Evolutionary conservation across 2,797 vertebrate species (phyloP).

Genomic region (Muscicapa comitata): DNA sequence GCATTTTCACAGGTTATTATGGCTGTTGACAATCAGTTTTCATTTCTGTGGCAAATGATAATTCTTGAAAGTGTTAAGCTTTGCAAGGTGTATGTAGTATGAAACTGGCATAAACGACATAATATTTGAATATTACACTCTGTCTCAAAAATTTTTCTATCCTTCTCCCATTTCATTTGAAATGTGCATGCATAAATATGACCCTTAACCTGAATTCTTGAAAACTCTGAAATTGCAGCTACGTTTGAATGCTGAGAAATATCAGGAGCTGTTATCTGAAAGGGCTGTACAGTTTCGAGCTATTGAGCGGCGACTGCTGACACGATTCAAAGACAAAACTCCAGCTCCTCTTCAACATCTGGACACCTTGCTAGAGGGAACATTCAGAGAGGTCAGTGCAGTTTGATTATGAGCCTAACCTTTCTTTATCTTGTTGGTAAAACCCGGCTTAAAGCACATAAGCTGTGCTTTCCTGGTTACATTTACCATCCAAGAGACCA

Average conservation of each 20-base stretch:
- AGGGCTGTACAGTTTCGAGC: conserved; percentile 93
- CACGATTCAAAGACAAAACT: conserved; percentile 95
- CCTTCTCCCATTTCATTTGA: not conserved
- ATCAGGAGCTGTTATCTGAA: conserved; percentile 90
- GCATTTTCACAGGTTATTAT: not conserved
- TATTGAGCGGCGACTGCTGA: conserved; percentile 91
- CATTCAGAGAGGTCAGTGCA: conserved; percentile 88
- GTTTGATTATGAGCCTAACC: conserved; percentile 17
- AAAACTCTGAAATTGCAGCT: conserved; percentile 76
- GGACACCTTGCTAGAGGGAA: conserved; percentile 92
- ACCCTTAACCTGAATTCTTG: conserved; percentile 9
- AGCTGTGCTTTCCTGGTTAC: conserved; percentile 56
- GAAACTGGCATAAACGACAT: not conserved
- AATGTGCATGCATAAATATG: not conserved
- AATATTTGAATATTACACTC: not conserved
- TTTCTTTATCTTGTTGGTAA: conserved; percentile 24
- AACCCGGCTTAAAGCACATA: conserved; percentile 21
- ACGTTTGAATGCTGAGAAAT: conserved; percentile 86
- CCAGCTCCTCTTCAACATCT: conserved; percentile 94
- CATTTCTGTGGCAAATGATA: not conserved
- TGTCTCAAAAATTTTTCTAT: not conserved
- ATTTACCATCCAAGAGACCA: conserved; percentile 38
- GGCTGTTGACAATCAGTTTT: not conserved
- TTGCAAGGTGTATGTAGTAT: not conserved
- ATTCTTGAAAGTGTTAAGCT: not conserved